These are phyloP conservation scores for Apotomis betuletana DNA, from an alignment of 2,888 invertebrate genomes.

Conservation along the genomic window DNA sequence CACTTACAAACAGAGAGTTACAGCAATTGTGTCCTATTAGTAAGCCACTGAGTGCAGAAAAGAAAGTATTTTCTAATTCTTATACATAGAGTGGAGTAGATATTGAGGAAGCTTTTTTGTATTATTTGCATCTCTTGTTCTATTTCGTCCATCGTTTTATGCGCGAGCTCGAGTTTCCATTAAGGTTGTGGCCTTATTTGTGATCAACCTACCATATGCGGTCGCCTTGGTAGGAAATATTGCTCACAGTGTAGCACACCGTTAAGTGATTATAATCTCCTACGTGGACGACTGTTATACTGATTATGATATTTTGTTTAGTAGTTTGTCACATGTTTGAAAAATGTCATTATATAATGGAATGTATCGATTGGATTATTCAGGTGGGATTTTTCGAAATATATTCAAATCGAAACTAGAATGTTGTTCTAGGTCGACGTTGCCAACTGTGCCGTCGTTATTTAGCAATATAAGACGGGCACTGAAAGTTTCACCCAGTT, in stretches of 20 bases:
- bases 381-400: background rate
- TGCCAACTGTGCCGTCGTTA: background rate
- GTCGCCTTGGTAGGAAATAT: background rate
- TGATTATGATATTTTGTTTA: slow-evolving; percentile 12
- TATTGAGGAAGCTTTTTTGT: too few species aligned
- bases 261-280: slow-evolving; percentile 17
- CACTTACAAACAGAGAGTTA: too few species aligned
- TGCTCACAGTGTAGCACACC: background rate
- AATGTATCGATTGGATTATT: background rate
- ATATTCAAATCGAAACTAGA: background rate
- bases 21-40: too few species aligned
- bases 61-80: too few species aligned
- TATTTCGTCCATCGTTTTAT: too few species aligned
- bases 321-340: background rate
- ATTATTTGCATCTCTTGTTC: too few species aligned
- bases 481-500: too few species aligned
- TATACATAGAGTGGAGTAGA: too few species aligned
- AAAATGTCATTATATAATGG: background rate
- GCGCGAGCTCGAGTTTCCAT: too few species aligned
- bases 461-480: background rate
- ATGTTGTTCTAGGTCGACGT: background rate
- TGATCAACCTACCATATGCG: background rate
- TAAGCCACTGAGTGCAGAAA: too few species aligned
- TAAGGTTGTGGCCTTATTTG: too few species aligned
- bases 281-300: slow-evolving; percentile 16